phyloP scores from a whole-genome alignment of 2,797 vertebrate species.

The Loris lydekkerianus region DNA sequence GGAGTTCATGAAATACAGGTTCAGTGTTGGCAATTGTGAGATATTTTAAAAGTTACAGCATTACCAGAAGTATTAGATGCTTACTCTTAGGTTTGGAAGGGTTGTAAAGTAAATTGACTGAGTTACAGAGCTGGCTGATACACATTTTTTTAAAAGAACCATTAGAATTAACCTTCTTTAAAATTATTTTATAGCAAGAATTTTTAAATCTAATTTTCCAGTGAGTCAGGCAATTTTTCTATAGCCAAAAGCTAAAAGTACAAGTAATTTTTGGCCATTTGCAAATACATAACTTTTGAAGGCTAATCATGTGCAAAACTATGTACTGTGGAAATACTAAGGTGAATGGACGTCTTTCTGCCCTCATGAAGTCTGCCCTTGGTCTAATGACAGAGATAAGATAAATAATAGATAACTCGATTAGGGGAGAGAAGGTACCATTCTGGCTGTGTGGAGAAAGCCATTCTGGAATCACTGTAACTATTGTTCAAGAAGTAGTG shows the following conservation, averaged over 20 bases:
- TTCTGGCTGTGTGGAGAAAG: background rate
- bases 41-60: constrained; percentile 64
- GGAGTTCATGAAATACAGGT: constrained; percentile 52
- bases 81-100: constrained; percentile 32
- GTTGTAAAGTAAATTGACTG: constrained; percentile 4
- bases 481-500: background rate
- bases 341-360: constrained; percentile 24
- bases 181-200: constrained; percentile 31
- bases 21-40: constrained; percentile 36
- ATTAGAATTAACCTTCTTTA: constrained; percentile 49
- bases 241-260: constrained; percentile 22
- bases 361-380: constrained; percentile 6
- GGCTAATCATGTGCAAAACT: constrained; percentile 32
- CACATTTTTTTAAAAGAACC: constrained; percentile 44
- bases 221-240: background rate
- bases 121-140: constrained; percentile 41
- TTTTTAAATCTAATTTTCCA: constrained; percentile 48
- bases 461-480: constrained; percentile 1
- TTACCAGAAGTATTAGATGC: constrained; percentile 53
- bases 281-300: constrained; percentile 5
- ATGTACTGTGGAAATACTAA: background rate
- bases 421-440: constrained; percentile 4
- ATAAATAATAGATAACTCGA: constrained; percentile 8
- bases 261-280: constrained; percentile 51
- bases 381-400: constrained; percentile 15